Base-by-base conservation (phyloP, 2,797 vertebrate genomes). In the Erithacus rubecula region DNA sequence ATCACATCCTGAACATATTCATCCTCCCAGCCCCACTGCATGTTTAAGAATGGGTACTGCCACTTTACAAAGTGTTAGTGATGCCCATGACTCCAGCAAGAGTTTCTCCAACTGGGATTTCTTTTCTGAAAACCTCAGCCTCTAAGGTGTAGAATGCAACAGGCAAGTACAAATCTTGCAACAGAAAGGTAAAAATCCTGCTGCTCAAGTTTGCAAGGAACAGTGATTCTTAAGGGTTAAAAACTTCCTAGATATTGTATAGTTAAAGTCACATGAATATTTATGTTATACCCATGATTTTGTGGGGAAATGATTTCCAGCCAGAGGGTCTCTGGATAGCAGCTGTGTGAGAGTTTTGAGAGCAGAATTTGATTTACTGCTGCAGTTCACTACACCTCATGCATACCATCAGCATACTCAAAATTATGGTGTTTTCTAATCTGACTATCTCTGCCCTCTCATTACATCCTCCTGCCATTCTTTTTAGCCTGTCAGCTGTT, bases 301-400 rank as follows among this genome's bases (percentile, higher is more conserved):
- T 85, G 55, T 69, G 55, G 63, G 56, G 90, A 86, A 44, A 69
- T 65, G 69, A 86, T 93, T 94, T 93, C 46, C 32, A 94, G 46
- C 24, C 82, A 91, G 68, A 56, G 27, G 6, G 6, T 91, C 64
- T 83, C 82, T 83, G 79, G 16, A 7, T 65, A 81, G 79, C 20
- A 53, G 65, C 43, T 36, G 0, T 23, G 20, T 34, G n/a, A 62
- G 59, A 62, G 18, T 79, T 91, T 69, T 0, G 2, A 86, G 69
- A 94, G 65, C 43, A 72, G 77, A 59, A 55, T 86, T 90, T 78
- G 65, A 78, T 92, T 94, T 90, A 62, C 46, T 63, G 17, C 68
- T 78, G 72, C 68, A 87, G 49, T 51, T 85, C 36, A 23, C 43
- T 77, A 64, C 39, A 81, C 64, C 68, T 95, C 7, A 1, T 85